These are phyloP conservation scores for Pipistrellus pipistrellus DNA, from an alignment of 2,797 vertebrate genomes.

Conservation along the genomic window DNA sequence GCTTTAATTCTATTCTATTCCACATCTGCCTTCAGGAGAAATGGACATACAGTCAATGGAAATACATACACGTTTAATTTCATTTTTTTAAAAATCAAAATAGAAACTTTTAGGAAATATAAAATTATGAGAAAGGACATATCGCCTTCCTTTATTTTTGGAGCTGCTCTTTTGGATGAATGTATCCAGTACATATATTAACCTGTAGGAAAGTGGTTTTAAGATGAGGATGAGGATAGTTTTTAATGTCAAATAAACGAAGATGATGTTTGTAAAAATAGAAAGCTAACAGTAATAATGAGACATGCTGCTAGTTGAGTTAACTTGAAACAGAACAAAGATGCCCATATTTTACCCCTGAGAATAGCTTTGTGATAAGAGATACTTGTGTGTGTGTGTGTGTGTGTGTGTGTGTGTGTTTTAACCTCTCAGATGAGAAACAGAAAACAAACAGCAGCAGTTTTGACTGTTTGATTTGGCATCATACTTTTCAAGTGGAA, in stretches of 20 bases:
- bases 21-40: neutral
- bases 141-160: fast-evolving
- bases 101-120: slow-evolving; percentile 34
- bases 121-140: neutral
- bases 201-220: neutral
- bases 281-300: neutral
- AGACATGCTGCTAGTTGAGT: neutral
- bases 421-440: neutral
- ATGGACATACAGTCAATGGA: neutral
- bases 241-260: slow-evolving; percentile 58
- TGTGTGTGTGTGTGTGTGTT: neutral
- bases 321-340: neutral
- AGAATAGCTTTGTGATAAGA: slow-evolving; percentile 7
- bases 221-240: neutral
- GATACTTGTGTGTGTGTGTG: fast-evolving
- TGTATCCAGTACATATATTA: slow-evolving; percentile 11
- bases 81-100: slow-evolving; percentile 18
- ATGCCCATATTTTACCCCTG: neutral
- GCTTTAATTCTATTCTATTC: slow-evolving; percentile 87
- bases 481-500: neutral
- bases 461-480: neutral
- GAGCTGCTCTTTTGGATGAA: neutral
- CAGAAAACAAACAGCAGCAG: neutral
- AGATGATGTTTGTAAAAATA: slow-evolving; percentile 9
- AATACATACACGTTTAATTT: neutral